Base-by-base conservation (phyloP, 2,888 invertebrate species). In the Protonemura montana region DNA sequence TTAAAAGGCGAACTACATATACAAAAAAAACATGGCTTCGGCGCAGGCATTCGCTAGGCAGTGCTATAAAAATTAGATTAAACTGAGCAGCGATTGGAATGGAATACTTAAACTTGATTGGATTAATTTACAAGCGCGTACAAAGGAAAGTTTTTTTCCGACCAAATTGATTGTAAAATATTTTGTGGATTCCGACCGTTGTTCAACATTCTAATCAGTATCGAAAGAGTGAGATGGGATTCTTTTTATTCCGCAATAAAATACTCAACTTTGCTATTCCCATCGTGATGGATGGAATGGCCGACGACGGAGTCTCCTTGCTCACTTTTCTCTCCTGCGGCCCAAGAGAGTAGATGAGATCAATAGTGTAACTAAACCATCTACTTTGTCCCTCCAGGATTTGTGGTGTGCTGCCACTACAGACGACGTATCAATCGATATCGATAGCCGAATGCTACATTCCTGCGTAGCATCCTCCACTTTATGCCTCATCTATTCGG, bases 291-390 rank as follows among this genome's bases (percentile, higher is more conserved):
- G 59, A 59, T 59, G 59, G 59, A 59, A 59, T 59, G 59, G 59
- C 59, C 59, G 59, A 59, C 59, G 59, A 59, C 7, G 3, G 59
- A 59, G 59, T 59, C 59, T 21, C 59, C 2, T 2, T 7, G 59
- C 59, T 59, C 59, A 59, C 59, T 59, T 59, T 59, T 59, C 59
- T 59, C 59, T 59, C 59, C 6, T 21, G 59, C 16, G 1, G 78
- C 78, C 27, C 78, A 78, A 27, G 84, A 84, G 76, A 41, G 25
- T 26, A 82, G 59, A 59, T 59, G 59, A 25, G 84, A 76, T 84
- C 84, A 76, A 76, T 84, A 84, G 59, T 76, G 76, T 76, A 84
- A 84, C 41, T 83, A 83, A 84, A 81, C 13, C 84, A 59, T 59
- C 84, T 76, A 84, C 84, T 84, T 76, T 84, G 76, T 28, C 84